Percentiles rank a stretch among this genome's conserved stretches.
phyloP scores from a whole-genome alignment of 2,888 invertebrate genomes.

The Apotomis turbidana region DNA sequence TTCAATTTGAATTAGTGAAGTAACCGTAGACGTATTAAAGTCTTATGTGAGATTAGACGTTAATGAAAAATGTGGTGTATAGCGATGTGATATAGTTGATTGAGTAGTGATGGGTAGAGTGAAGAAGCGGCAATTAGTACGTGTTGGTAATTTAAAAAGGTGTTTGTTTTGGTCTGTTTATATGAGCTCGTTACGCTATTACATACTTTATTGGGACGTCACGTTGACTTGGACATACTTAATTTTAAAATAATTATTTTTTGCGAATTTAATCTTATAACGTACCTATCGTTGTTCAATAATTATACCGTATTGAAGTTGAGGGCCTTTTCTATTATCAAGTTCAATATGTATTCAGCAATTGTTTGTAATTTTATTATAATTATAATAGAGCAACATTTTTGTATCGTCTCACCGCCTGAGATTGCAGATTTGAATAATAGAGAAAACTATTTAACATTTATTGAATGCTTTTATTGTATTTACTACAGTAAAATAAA shows the following conservation, averaged over 20 bases:
- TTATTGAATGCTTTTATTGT: background rate
- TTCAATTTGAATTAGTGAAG: conserved; percentile 18
- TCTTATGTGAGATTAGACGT: background rate
- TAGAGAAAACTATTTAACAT: no score
- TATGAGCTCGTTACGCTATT: background rate
- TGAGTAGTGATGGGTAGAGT: background rate
- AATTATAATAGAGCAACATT: no score
- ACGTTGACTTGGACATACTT: background rate
- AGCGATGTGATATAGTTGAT: background rate
- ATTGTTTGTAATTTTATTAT: no score
- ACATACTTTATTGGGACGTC: background rate
- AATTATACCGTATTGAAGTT: no score
- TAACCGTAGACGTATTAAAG: background rate
- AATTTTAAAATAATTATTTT: no score
- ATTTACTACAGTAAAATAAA: conserved; percentile 14
- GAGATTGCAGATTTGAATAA: no score
- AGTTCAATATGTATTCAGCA: no score
- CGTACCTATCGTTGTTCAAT: no score
- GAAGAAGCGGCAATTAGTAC: conserved; percentile 8
- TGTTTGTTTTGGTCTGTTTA: conserved; percentile 27
- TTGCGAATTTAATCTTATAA: no score
- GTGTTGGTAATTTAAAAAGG: conserved; percentile 31
- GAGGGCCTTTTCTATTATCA: no score
- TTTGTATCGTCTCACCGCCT: no score
- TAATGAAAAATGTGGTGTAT: conserved; percentile 5